phyloP scores from a whole-genome alignment of 2,888 invertebrate genomes.

The Zeuzera pyrina region DNA sequence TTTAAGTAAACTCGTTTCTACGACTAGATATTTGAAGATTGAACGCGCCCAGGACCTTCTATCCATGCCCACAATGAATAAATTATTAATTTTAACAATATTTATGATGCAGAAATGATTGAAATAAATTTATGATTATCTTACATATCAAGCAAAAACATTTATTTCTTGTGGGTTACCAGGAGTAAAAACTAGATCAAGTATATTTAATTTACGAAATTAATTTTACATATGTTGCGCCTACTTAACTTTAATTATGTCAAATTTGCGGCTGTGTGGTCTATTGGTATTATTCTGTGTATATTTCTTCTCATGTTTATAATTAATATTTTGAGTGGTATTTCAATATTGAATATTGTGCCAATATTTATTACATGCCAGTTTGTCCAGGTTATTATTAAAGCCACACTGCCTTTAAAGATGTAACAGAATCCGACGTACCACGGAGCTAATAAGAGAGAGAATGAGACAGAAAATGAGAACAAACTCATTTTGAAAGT shows the following conservation, averaged over 20 bases:
- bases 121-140: conserved; percentile 1
- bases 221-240: conserved; percentile 25
- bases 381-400: conserved; percentile 65
- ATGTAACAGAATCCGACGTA: conserved; percentile 45
- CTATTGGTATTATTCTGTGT: conserved; percentile 20
- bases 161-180: conserved; percentile 52
- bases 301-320: conserved; percentile 18
- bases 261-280: conserved; percentile 48
- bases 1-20: conserved; percentile 27
- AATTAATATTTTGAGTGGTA: conserved; percentile 15
- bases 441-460: conserved; percentile 46
- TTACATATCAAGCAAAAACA: conserved; percentile 3
- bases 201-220: conserved; percentile 26
- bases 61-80: conserved; percentile 36
- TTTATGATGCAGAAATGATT: background rate
- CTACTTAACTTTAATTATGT: conserved; percentile 1
- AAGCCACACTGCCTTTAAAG: conserved; percentile 65
- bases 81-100: conserved; percentile 8
- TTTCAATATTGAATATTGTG: no score
- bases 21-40: no score
- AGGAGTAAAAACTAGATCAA: no score
- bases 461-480: conserved; percentile 25
- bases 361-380: conserved; percentile 47
- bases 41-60: conserved; percentile 1
- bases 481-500: no score